Conservation (phyloP, 2,797 vertebrate species). For the Pempheris klunzingeri region DNA sequence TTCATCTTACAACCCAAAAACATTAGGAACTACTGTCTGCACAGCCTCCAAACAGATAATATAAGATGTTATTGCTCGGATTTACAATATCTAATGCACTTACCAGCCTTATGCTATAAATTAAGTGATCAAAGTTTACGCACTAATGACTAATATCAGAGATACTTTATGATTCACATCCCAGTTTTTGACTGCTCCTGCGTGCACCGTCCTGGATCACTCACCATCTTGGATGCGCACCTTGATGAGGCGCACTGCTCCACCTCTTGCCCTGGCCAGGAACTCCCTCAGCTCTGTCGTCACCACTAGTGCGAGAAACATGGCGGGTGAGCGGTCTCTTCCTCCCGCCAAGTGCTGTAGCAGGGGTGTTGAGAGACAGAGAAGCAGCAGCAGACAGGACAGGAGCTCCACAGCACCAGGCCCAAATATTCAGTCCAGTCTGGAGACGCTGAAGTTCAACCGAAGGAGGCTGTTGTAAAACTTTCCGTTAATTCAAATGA, state of each 20-base stretch:
- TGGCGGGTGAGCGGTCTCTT: slow-evolving; percentile 77
- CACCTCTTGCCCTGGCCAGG: slow-evolving; percentile 94
- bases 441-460: slow-evolving; percentile 15
- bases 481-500: slow-evolving; percentile 15
- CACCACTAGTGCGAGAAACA: slow-evolving; percentile 97
- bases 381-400: slow-evolving; percentile 12
- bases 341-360: slow-evolving; percentile 62
- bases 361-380: slow-evolving; percentile 22
- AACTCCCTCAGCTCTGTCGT: slow-evolving; percentile 96
- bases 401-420: slow-evolving; percentile 26
- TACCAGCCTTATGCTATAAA: too few species aligned
- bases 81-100: background rate
- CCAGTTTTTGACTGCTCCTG: background rate
- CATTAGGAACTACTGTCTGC: background rate
- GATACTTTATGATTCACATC: background rate
- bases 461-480: background rate
- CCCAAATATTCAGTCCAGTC: slow-evolving; percentile 48
- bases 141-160: background rate
- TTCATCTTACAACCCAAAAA: background rate
- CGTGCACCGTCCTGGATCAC: slow-evolving; percentile 70
- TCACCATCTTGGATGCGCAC: slow-evolving; percentile 97
- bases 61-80: background rate
- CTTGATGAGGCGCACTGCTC: slow-evolving; percentile 94
- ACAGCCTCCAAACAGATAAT: background rate
- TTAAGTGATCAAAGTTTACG: background rate